A percentile compares a stretch with the other conserved stretches of the same genome.
These are phyloP conservation scores for Colius striatus DNA, from an alignment of 2,113 vertebrate genomes.

Conservation along the genomic window DNA sequence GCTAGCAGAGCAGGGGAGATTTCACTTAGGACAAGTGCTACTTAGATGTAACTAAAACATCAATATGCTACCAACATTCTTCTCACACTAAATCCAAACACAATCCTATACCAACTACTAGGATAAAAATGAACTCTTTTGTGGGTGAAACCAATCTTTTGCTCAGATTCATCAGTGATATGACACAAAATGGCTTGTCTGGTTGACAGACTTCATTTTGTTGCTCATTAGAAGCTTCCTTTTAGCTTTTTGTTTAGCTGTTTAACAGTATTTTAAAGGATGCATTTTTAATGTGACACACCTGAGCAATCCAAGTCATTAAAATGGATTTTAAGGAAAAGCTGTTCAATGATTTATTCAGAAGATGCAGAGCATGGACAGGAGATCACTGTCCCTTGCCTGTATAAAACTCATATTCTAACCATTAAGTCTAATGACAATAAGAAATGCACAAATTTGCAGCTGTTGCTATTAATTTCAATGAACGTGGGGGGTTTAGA, in stretches of 20 bases:
- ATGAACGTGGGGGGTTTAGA: constrained; percentile 55
- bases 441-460: constrained; percentile 16
- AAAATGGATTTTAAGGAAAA: not conserved
- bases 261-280: not conserved
- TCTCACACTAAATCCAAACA: too few species aligned
- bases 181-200: not conserved
- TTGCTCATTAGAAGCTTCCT: not conserved
- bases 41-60: too few species aligned
- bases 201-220: not conserved
- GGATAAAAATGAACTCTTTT: too few species aligned
- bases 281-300: not conserved
- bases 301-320: not conserved
- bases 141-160: not conserved
- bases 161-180: fast-evolving
- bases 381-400: not conserved
- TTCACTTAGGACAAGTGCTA: too few species aligned
- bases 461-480: constrained; percentile 54
- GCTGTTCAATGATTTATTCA: not conserved
- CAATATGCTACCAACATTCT: too few species aligned
- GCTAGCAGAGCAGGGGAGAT: too few species aligned
- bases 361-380: not conserved
- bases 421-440: constrained; percentile 4
- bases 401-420: not conserved
- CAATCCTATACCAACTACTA: too few species aligned
- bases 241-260: not conserved